Evolutionary conservation across 2,113 vertebrate genomes (phyloP).

Genomic region (Hemiprocne comata): DNA sequence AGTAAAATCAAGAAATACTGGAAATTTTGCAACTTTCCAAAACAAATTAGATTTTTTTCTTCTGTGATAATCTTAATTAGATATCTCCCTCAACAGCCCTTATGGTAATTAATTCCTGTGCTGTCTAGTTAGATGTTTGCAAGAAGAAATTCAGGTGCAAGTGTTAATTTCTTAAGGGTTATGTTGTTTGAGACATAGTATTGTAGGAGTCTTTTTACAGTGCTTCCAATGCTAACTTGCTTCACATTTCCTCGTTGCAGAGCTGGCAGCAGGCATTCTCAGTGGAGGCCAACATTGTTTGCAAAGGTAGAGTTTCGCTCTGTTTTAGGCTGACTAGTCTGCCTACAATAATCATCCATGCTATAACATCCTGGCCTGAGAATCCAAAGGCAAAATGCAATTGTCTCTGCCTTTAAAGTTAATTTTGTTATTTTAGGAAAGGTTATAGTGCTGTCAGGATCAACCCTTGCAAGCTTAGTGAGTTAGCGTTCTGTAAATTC

Average conservation of each 20-base stretch:
- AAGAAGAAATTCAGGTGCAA: neutral
- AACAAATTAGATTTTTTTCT: neutral
- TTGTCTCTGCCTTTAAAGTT: neutral
- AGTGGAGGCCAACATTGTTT: neutral
- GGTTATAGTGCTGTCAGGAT: neutral
- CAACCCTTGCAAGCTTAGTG: neutral
- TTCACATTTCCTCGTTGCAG: neutral
- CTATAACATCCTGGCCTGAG: neutral
- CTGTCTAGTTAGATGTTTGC: neutral
- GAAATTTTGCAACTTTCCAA: neutral
- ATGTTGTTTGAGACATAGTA: neutral
- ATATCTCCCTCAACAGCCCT: neutral
- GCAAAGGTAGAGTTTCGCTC: neutral
- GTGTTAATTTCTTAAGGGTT: neutral
- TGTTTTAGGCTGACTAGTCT: neutral
- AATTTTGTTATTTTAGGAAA: constrained; percentile 3
- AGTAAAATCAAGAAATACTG: neutral
- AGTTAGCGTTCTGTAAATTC: neutral
- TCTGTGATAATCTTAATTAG: neutral
- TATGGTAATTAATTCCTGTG: neutral
- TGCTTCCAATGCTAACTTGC: neutral
- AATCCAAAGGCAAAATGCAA: neutral
- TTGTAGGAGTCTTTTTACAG: neutral
- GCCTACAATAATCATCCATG: neutral
- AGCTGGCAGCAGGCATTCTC: neutral